These are phyloP conservation scores for Palythoa grandis DNA, from an alignment of 92 coral and sea anemone genomes.

Conservation along the genomic window DNA sequence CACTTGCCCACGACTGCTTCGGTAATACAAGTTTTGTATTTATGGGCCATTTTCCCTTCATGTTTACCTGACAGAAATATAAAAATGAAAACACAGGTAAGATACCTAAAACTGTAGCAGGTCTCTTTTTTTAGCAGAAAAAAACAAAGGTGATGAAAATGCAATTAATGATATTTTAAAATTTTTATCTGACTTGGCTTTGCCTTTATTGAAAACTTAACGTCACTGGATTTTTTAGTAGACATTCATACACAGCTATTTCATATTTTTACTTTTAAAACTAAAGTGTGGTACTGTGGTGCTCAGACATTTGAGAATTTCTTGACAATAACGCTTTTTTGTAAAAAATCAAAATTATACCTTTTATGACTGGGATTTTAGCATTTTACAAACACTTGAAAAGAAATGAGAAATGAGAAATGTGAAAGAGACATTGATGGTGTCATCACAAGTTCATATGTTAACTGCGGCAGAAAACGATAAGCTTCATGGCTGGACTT, in stretches of 20 bases:
- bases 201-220: not conserved
- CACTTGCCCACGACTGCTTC: not conserved
- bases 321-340: constrained; percentile 11
- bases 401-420: constrained; percentile 41
- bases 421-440: constrained; percentile 39
- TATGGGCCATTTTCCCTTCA: not conserved
- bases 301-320: constrained; percentile 5
- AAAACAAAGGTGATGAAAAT: not conserved
- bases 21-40: not conserved
- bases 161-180: not conserved
- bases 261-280: not conserved
- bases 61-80: not conserved
- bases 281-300: not conserved
- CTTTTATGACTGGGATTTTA: constrained; percentile 30
- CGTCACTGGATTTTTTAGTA: not conserved
- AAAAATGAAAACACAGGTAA: not conserved
- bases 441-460: constrained; percentile 37
- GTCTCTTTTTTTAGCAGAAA: not conserved
- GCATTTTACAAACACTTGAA: constrained; percentile 12
- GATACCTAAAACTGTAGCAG: not conserved
- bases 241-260: not conserved
- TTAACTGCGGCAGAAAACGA: constrained; percentile 18
- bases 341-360: constrained; percentile 18
- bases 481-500: constrained; percentile 39
- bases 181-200: too few species aligned